phyloP scores from a whole-genome alignment of 2,113 vertebrate species.

The Prietella phreatophila region DNA sequence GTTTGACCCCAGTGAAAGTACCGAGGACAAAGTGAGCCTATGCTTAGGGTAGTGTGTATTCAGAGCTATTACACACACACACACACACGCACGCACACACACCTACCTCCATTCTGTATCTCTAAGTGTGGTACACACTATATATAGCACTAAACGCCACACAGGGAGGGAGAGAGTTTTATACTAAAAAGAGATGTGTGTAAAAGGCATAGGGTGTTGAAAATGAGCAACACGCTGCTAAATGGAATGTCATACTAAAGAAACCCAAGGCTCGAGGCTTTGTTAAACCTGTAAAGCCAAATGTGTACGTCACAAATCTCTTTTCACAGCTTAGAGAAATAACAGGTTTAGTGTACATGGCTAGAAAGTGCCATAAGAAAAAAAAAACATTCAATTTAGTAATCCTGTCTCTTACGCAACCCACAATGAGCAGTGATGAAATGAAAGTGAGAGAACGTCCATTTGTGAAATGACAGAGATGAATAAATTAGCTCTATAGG shows the following conservation, averaged over 20 bases:
- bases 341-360: conserved; percentile 29
- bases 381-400: conserved; percentile 13
- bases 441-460: conserved; percentile 35
- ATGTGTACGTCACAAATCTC: conserved; percentile 38
- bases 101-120: conserved; percentile 23
- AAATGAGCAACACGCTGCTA: conserved; percentile 15
- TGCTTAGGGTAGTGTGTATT: conserved; percentile 13
- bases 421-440: conserved; percentile 44
- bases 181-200: neutral
- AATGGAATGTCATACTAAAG: conserved; percentile 3
- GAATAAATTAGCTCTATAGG: conserved; percentile 53
- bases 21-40: conserved; percentile 18
- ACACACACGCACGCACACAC: conserved; percentile 8
- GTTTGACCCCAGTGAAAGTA: conserved; percentile 27
- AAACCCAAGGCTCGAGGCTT: conserved; percentile 18
- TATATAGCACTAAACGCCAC: conserved; percentile 35
- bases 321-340: conserved; percentile 44
- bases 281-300: conserved; percentile 44
- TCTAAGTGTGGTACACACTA: conserved; percentile 34
- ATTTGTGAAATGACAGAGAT: conserved; percentile 60
- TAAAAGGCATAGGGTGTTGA: neutral
- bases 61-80: conserved; percentile 24
- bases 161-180: conserved; percentile 10
- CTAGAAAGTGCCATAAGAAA: conserved; percentile 7
- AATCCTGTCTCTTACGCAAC: conserved; percentile 28